Percentiles rank a stretch among this genome's conserved stretches.
These are phyloP conservation scores for Puntigrus tetrazona DNA, from an alignment of 2,113 vertebrate genomes.

Conservation along the genomic window DNA sequence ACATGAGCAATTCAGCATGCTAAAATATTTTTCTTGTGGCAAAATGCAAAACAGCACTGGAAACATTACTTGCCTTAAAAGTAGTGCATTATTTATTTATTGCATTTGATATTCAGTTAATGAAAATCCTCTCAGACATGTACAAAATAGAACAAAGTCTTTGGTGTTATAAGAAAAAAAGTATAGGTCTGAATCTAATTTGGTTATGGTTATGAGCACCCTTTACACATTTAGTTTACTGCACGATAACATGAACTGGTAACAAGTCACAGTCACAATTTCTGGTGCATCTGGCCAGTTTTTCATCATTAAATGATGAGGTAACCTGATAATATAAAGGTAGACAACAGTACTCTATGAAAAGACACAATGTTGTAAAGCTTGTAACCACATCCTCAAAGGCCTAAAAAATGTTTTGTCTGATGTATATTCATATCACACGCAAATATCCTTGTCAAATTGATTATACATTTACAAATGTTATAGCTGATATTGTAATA, in stretches of 20 bases:
- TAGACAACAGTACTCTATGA: neutral
- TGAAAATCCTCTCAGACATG: neutral
- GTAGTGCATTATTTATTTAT: constrained; percentile 12
- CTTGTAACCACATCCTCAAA: neutral
- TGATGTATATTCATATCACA: neutral
- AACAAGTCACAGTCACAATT: neutral
- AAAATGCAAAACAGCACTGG: neutral
- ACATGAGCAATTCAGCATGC: too few relatives aligned
- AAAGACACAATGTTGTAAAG: constrained; percentile 3
- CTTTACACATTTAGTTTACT: neutral
- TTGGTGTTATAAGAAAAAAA: neutral
- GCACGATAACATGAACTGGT: neutral
- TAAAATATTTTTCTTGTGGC: neutral
- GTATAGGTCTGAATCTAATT: neutral
- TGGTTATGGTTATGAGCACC: neutral
- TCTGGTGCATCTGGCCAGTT: neutral
- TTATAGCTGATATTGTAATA: neutral
- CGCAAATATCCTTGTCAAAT: neutral
- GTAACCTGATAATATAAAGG: neutral
- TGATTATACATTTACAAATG: neutral
- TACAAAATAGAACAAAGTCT: constrained; percentile 51
- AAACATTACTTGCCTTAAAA: neutral
- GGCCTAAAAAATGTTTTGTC: neutral
- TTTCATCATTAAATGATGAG: neutral
- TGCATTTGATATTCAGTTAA: neutral